Base-by-base conservation (phyloP, 2,888 invertebrate species). In the Nomada ferruginata region DNA sequence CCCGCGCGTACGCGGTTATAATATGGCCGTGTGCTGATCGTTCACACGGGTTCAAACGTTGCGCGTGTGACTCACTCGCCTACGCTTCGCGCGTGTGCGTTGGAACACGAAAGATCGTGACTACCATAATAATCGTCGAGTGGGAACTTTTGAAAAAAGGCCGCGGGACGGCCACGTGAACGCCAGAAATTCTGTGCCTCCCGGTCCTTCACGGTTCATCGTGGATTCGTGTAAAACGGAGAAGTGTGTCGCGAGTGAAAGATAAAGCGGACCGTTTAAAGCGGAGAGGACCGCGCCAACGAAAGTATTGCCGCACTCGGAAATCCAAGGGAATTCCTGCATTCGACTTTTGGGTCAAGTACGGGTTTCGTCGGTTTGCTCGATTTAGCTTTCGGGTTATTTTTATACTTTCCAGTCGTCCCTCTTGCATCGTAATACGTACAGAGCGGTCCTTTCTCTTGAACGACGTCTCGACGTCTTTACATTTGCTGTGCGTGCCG, bases 21-120 rank as follows among this genome's bases (percentile, higher is more conserved):
- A 63, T 36, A 64, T 63, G 59, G 59, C 57, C 63, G 76, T 63
- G 47, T n/a, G 64, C 50, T 36, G 44, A 29, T 10, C 18, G 50
- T 59, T 55, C 53, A 36, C 42, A 55, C 53, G 53, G 26, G 9
- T 44, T 44, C 26, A 53, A 68, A 64, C 50, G 65, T 52, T 78
- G 26, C 59, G 66, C 52, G 74, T 52, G 36, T 74, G 70, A 75
- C 53, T 80, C 65, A 69, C 74, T 52, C 60, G 70, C 59, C 44
- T 44, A 63, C 53, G 63, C 26, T 66, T 73, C 70, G 60, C 73
- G 63, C 64, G 60, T 65, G 60, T 71, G 52, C 68, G 63, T 64
- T 20, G 79, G 68, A 70, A 60, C 79, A 50, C 66, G 64, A 53
- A 55, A 59, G 57, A 50, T 65, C 75, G 87, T 73, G 85, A 77